phyloP scores from a whole-genome alignment of 1,140 invertebrate genomes.

The Venturia canescens region DNA sequence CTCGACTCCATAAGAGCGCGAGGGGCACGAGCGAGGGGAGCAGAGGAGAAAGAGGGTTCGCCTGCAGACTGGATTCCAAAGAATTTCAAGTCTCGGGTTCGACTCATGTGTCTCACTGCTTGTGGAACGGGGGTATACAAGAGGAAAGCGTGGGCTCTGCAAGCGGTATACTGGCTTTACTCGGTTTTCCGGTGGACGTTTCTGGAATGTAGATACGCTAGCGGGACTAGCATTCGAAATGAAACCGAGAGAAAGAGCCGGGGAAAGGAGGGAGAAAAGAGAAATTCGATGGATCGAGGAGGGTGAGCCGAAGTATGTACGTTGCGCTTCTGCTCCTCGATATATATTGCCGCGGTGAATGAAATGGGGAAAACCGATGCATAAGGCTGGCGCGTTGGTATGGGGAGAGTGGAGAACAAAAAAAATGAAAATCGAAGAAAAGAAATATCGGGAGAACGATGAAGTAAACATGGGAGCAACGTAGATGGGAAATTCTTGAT shows the following conservation, averaged over 20 bases:
- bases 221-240: constrained; percentile 52
- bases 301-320: constrained; percentile 15
- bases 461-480: constrained; percentile 9
- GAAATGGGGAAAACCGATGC: background rate
- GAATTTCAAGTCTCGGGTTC: constrained; percentile 34
- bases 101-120: constrained; percentile 31
- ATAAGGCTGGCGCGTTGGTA: background rate
- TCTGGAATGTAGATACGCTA: constrained; percentile 54
- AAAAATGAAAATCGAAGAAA: constrained; percentile 6
- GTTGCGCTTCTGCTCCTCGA: constrained; percentile 13
- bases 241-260: constrained; percentile 28
- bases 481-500: background rate
- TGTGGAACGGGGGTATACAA: constrained; percentile 17
- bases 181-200: constrained; percentile 49
- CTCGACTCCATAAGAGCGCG: background rate
- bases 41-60: background rate
- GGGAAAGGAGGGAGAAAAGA: constrained; percentile 1
- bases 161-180: constrained; percentile 46
- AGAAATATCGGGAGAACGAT: constrained; percentile 29
- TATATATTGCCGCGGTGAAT: constrained; percentile 21
- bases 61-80: constrained; percentile 30
- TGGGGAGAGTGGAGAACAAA: background rate
- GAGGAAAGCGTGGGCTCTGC: constrained; percentile 2
- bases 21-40: background rate
- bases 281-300: constrained; percentile 12